Percentiles rank a stretch among this genome's conserved stretches.
Conservation (phyloP, 2,888 invertebrate species). For the Hemithea aestivaria region DNA sequence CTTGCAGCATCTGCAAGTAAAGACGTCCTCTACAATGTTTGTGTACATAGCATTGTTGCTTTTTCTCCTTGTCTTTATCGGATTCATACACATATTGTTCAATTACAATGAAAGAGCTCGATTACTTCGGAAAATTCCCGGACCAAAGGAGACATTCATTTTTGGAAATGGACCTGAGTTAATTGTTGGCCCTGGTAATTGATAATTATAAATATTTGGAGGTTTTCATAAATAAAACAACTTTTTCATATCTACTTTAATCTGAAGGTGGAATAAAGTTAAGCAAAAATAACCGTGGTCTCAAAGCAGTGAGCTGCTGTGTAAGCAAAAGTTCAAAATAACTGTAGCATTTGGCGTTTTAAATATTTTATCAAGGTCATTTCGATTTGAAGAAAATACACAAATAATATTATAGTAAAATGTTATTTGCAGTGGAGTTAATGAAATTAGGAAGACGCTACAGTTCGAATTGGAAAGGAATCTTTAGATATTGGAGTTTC, state of each 20-base stretch:
- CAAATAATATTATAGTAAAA: background rate
- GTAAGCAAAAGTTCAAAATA: too few relatives aligned
- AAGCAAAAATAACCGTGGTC: too few relatives aligned
- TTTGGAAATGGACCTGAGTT: constrained; percentile 39
- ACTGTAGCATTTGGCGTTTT: too few relatives aligned
- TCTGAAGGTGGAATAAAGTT: too few relatives aligned
- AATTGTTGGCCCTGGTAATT: constrained; percentile 37
- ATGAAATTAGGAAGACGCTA: constrained; percentile 42
- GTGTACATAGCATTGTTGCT: constrained; percentile 26
- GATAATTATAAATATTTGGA: too few relatives aligned
- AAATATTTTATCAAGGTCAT: too few relatives aligned
- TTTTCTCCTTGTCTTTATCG: constrained; percentile 31
- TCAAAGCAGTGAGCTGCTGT: too few relatives aligned
- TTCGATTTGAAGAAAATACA: too few relatives aligned
- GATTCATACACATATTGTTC: constrained; percentile 35
- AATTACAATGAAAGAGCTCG: constrained; percentile 43
- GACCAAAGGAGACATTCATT: constrained; percentile 38
- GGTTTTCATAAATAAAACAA: too few relatives aligned
- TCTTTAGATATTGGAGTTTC: constrained; percentile 45
- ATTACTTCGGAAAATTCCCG: constrained; percentile 41
- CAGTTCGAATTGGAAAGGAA: constrained; percentile 36
- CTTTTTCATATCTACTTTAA: too few relatives aligned
- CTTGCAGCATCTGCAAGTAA: constrained; percentile 1
- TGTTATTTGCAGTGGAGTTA: constrained; percentile 38
- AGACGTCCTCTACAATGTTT: constrained; percentile 29